Evolutionary conservation across 2,113 vertebrate species (phyloP).

Genomic region (Pachycephala philippinensis): DNA sequence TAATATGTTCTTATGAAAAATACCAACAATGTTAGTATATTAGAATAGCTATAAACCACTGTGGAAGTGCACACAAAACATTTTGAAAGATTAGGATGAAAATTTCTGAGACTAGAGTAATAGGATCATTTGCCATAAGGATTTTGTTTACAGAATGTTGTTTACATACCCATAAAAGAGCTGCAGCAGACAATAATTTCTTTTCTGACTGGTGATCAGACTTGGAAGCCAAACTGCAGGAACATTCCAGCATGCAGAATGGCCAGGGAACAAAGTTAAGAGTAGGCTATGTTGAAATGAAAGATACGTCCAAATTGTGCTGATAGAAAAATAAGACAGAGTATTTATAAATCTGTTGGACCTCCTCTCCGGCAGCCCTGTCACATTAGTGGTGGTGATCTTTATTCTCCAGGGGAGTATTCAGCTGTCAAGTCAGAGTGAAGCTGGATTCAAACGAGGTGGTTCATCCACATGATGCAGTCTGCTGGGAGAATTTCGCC

Average conservation of each 20-base stretch:
- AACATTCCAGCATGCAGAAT: neutral
- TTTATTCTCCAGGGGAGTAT: neutral
- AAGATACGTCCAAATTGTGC: neutral
- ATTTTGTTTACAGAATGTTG: neutral
- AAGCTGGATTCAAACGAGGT: neutral
- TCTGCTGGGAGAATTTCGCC: neutral
- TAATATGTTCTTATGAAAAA: neutral
- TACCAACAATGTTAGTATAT: neutral
- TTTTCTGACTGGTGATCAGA: neutral
- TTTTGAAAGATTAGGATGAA: slow-evolving; percentile 36
- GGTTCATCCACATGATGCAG: neutral
- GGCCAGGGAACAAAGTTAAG: neutral
- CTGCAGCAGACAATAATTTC: neutral
- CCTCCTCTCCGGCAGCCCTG: neutral
- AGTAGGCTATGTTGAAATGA: neutral
- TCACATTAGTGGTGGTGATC: neutral
- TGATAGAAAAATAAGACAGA: neutral
- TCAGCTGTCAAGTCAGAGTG: neutral
- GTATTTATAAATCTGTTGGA: neutral
- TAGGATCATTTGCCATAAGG: slow-evolving; percentile 19
- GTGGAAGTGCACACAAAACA: neutral
- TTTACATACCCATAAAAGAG: neutral
- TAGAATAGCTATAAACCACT: neutral
- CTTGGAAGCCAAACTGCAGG: neutral
- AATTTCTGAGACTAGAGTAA: slow-evolving; percentile 40